phyloP scores from a whole-genome alignment of 2,797 vertebrate genomes.

The Danio albolineatus region DNA sequence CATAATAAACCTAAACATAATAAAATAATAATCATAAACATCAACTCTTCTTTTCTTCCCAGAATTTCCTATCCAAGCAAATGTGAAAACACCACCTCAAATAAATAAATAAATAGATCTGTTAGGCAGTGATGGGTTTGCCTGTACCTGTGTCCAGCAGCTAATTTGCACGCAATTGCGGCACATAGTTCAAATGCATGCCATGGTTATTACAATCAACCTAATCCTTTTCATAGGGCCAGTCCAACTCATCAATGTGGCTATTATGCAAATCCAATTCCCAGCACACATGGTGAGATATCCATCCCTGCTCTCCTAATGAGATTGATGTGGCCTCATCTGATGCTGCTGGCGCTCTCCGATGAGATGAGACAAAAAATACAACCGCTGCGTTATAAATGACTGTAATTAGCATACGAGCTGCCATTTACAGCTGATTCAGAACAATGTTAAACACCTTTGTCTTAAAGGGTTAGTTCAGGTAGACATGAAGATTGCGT shows the following conservation, averaged over 20 bases:
- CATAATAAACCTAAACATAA: too few relatives aligned
- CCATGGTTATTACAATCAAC: conserved; percentile 50
- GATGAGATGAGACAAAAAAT: conserved; percentile 57
- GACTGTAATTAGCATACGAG: conserved; percentile 29
- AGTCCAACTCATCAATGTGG: conserved; percentile 65
- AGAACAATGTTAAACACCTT: neutral
- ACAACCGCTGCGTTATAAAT: conserved; percentile 20
- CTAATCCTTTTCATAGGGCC: conserved; percentile 45
- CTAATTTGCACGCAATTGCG: neutral
- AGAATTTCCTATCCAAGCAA: neutral
- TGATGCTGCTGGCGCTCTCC: conserved; percentile 69
- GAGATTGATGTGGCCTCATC: conserved; percentile 74
- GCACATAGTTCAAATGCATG: conserved; percentile 20
- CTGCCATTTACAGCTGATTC: conserved; percentile 27
- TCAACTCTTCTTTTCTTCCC: conserved; percentile 25
- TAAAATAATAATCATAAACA: too few relatives aligned
- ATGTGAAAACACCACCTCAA: neutral
- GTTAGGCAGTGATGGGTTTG: neutral
- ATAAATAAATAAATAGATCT: neutral
- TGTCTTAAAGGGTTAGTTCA: conserved; percentile 8
- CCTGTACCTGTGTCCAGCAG: conserved; percentile 26
- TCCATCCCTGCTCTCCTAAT: conserved; percentile 68
- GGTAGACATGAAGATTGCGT: neutral
- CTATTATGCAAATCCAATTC: conserved; percentile 76
- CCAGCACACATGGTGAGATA: conserved; percentile 63